phyloP scores from a whole-genome alignment of 2,888 invertebrate species.

The Drosophila picticornis region DNA sequence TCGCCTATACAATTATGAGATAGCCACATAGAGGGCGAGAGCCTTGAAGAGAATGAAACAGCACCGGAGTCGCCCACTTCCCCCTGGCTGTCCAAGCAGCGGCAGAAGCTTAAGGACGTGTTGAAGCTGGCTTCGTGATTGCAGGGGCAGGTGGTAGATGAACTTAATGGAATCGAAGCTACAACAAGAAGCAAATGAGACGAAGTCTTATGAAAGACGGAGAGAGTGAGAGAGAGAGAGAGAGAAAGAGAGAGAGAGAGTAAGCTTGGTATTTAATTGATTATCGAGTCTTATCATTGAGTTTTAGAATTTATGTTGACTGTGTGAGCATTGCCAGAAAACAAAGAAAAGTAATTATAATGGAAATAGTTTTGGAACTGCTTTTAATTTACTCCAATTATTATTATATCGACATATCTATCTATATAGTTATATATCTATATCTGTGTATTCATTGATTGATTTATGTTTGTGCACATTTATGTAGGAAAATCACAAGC shows the following conservation, averaged over 20 bases:
- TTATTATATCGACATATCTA: neutral
- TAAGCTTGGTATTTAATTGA: neutral
- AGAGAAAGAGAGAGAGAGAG: neutral
- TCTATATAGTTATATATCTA: neutral
- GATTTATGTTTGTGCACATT: neutral
- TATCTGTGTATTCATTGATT: neutral
- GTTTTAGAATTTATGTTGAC: neutral
- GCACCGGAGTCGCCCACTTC: neutral
- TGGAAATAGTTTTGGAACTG: neutral
- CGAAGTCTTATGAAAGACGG: neutral
- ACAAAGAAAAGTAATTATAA: neutral
- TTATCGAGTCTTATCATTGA: neutral
- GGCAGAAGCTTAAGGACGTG: neutral
- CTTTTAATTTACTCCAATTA: neutral
- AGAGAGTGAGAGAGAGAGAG: neutral
- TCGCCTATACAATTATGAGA: slow-evolving; percentile 79
- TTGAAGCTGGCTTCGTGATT: slow-evolving; percentile 53
- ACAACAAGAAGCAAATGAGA: slow-evolving; percentile 9
- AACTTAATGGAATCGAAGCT: slow-evolving; percentile 38
- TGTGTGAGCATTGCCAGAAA: neutral
- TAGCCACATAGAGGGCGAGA: neutral
- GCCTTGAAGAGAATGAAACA: neutral
- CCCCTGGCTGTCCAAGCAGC: neutral
- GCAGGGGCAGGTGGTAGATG: slow-evolving; percentile 35
- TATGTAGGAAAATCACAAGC: neutral